Base-by-base conservation (phyloP, 2,888 invertebrate genomes). In the Liposcelis brunnea region DNA sequence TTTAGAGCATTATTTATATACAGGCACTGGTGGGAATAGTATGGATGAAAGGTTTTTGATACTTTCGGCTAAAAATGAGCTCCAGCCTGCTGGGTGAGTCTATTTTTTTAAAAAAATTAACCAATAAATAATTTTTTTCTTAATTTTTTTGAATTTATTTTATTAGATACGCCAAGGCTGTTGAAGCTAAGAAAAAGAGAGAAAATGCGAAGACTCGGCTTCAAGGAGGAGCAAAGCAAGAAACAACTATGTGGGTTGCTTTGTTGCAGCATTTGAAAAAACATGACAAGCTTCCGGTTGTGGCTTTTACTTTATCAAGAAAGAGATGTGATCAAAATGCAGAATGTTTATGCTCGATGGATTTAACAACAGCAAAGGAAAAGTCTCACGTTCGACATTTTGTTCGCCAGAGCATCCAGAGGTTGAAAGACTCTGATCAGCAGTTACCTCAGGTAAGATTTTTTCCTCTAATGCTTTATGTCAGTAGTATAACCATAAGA, bases 261-360 rank as follows among this genome's bases (percentile, higher is more conserved):
- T 69, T 93, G 42, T 75, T 95, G 35, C 80, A 83, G 52, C 84
- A 89, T 64, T 70, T 98, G 44, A 74, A 75, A 54, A 74, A 77
- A 49, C 72, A 77, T 49, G 80, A 93, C 54, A 79, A 89, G 58
- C 67, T 98, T 45, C 98, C 98, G 0, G 86, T 89, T 0, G 93
- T 98, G 0, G 83, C 86, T 0, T 98, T 98, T 59, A 90, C 89
- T 0, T 73, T 98, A 52, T 95, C 95, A 0, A 69, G 90, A 51
- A 82, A 75, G 54, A 74, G 82, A 60, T 91, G 83, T 59, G 78
- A 86, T 55, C 56, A 67, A 53, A 67, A 75, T 64, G 69, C 72
- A 57, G 67, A 69, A 46, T 71, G 70, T 26, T 54, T 68, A 37
- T 65, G 57, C 12, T 57, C 67, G 32, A 53, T 82, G 1, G 85